phyloP scores from a whole-genome alignment of 2,888 invertebrate species.

The Troilus luridus region DNA sequence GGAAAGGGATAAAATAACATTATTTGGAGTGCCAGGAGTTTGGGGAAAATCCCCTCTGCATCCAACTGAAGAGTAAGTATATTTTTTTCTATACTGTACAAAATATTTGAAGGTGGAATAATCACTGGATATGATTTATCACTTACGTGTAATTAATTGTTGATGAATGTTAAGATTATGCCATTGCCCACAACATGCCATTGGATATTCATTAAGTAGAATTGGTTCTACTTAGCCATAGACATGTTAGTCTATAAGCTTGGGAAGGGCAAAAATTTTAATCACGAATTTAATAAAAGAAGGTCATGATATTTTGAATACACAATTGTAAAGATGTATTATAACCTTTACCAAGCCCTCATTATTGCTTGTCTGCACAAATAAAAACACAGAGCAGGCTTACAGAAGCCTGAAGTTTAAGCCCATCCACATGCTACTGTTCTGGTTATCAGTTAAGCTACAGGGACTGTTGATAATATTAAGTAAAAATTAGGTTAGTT shows the following conservation, averaged over 20 bases:
- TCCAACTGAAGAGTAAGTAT: constrained; percentile 73
- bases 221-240: background rate
- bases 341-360: too few relatives aligned
- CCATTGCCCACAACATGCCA: background rate
- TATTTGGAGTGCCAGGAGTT: constrained; percentile 77
- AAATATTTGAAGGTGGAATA: background rate
- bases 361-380: too few relatives aligned
- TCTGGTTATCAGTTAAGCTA: too few relatives aligned
- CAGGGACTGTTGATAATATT: too few relatives aligned
- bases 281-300: too few relatives aligned
- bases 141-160: background rate
- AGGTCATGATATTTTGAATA: too few relatives aligned
- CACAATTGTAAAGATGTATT: too few relatives aligned
- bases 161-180: background rate
- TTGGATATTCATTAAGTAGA: background rate
- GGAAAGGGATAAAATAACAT: constrained; percentile 82
- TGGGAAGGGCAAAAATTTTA: too few relatives aligned
- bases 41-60: constrained; percentile 84
- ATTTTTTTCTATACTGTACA: background rate
- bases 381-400: too few relatives aligned
- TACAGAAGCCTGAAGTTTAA: too few relatives aligned
- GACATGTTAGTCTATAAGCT: background rate
- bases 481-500: too few relatives aligned
- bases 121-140: background rate
- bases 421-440: too few relatives aligned